A percentile compares a stretch with the other conserved stretches of the same genome.
phyloP scores from a whole-genome alignment of 2,888 invertebrate species.

The Nipponacmea schrenckii region DNA sequence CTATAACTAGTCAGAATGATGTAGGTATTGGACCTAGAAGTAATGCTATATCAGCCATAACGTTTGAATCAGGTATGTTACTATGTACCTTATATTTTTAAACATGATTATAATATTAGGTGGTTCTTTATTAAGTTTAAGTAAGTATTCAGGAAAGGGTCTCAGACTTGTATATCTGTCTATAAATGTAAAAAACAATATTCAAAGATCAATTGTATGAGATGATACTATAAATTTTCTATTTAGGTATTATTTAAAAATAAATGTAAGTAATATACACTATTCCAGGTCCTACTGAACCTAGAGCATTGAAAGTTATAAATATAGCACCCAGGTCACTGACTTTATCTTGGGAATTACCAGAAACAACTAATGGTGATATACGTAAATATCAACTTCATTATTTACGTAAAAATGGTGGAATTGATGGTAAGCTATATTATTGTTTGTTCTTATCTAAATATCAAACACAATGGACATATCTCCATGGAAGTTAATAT shows the following conservation, averaged over 20 bases:
- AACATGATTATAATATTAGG: not conserved
- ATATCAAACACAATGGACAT: too few species aligned
- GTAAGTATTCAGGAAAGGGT: not conserved
- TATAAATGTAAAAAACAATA: not conserved
- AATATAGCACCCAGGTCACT: slow-evolving; percentile 36
- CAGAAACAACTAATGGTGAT: slow-evolving; percentile 49
- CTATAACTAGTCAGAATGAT: slow-evolving; percentile 47
- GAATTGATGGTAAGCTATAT: too few species aligned
- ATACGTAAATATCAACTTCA: slow-evolving; percentile 53
- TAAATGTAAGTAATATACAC: not conserved
- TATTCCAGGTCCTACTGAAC: slow-evolving; percentile 46
- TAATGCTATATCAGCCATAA: slow-evolving; percentile 43
- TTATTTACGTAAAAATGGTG: slow-evolving; percentile 22
- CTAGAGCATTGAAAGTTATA: slow-evolving; percentile 39
- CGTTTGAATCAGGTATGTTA: slow-evolving; percentile 50
- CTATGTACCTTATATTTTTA: not conserved
- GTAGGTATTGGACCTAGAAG: slow-evolving; percentile 52
- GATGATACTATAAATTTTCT: too few species aligned
- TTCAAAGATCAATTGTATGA: too few species aligned
- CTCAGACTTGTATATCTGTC: not conserved
- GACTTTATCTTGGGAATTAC: slow-evolving; percentile 54
- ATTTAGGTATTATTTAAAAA: too few species aligned
- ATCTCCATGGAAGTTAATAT: not conserved
- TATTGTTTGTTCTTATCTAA: too few species aligned
- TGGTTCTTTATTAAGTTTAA: not conserved